These are phyloP conservation scores for Pristionchus japonicus DNA, from an alignment of 2,888 invertebrate species.

Conservation along the genomic window DNA sequence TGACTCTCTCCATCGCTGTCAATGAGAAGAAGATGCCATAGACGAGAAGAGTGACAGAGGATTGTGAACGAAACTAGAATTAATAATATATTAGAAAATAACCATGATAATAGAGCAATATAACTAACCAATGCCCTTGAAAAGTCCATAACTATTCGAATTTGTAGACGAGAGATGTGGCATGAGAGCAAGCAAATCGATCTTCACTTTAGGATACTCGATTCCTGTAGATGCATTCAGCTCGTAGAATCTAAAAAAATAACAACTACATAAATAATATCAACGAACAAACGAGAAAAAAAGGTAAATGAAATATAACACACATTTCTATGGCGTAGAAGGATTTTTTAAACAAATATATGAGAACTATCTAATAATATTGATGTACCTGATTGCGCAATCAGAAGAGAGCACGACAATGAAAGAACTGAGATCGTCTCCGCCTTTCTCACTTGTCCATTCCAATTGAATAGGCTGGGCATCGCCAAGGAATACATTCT, in stretches of 20 bases:
- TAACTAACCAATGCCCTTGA: slow-evolving; percentile 1
- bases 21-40: slow-evolving; percentile 24
- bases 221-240: background rate
- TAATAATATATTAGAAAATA: background rate
- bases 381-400: slow-evolving; percentile 16
- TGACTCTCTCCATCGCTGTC: slow-evolving; percentile 31
- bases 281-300: too few relatives aligned
- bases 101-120: too few relatives aligned
- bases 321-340: too few relatives aligned
- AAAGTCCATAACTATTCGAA: slow-evolving; percentile 17
- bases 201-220: slow-evolving; percentile 27
- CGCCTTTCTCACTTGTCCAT: background rate
- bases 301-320: too few relatives aligned
- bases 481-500: background rate
- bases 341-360: background rate
- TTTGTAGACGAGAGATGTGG: background rate
- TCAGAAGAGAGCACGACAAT: slow-evolving; percentile 16
- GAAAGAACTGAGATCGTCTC: background rate
- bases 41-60: background rate
- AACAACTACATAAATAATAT: too few relatives aligned
- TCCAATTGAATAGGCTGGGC: slow-evolving; percentile 2
- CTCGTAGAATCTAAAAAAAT: slow-evolving; percentile 33
- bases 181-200: slow-evolving; percentile 9
- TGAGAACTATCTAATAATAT: background rate
- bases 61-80: slow-evolving; percentile 3